phyloP scores from a whole-genome alignment of 2,888 invertebrate species.

The Eristalis arbustorum region DNA sequence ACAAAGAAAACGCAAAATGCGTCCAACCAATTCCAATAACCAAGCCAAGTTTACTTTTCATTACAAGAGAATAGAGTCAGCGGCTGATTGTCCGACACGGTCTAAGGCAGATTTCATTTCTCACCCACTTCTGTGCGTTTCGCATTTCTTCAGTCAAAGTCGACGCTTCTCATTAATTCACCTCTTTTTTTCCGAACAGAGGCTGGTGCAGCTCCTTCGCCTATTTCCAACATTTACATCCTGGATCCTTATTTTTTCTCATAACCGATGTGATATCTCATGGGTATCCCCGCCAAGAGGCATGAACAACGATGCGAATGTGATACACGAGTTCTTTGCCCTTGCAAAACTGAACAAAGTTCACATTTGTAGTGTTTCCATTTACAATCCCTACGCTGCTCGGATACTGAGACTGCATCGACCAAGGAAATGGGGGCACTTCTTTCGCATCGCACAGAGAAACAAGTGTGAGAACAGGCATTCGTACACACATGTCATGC shows the following conservation, averaged over 20 bases:
- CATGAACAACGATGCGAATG: background rate
- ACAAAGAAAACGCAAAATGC: too few relatives aligned
- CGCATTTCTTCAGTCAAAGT: background rate
- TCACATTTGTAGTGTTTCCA: background rate
- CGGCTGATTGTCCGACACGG: background rate
- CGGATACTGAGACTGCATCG: background rate
- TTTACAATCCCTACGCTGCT: background rate
- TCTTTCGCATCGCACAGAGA: background rate
- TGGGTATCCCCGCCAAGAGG: background rate
- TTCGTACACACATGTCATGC: constrained; percentile 15
- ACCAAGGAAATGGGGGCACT: background rate
- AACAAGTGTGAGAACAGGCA: background rate
- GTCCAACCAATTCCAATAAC: too few relatives aligned
- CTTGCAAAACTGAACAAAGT: background rate
- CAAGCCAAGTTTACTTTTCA: too few relatives aligned
- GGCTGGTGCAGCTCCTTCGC: background rate
- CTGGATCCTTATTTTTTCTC: background rate
- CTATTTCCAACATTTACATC: background rate
- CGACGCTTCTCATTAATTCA: background rate
- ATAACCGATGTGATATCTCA: background rate
- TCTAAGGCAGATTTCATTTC: background rate
- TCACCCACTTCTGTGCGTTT: background rate
- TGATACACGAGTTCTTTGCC: background rate
- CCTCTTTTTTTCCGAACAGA: background rate
- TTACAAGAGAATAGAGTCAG: background rate